phyloP scores from a whole-genome alignment of 92 coral and sea anemone genomes.

The Epizoanthus stellaris region DNA sequence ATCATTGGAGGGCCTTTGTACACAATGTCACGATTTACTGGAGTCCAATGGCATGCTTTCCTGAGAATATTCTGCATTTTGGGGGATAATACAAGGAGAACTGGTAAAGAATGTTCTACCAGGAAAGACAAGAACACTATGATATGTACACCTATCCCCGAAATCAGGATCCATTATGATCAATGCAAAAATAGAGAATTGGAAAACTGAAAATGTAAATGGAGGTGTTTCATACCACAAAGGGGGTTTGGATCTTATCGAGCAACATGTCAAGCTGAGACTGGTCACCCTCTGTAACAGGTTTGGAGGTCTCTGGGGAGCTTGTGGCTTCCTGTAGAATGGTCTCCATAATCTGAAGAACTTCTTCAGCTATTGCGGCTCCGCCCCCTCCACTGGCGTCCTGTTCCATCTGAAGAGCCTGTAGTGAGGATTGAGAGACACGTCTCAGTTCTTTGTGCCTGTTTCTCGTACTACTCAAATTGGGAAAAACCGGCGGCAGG shows the following conservation, averaged over 20 bases:
- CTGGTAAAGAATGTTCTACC: no score
- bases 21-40: no score
- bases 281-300: slow-evolving; percentile 86
- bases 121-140: no score
- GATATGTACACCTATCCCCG: no score
- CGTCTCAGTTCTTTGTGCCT: neutral
- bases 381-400: slow-evolving; percentile 92
- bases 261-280: slow-evolving; percentile 96
- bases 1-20: no score
- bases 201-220: neutral
- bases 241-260: slow-evolving; percentile 94
- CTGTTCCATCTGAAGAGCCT: slow-evolving; percentile 95
- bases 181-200: neutral
- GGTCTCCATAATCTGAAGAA: slow-evolving; percentile 91
- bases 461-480: no score
- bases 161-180: no score
- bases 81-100: no score
- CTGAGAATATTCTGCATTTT: no score
- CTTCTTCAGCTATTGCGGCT: slow-evolving; percentile 94
- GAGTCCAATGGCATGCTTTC: no score
- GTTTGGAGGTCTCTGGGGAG: slow-evolving; percentile 77
- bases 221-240: slow-evolving; percentile 72
- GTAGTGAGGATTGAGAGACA: neutral
- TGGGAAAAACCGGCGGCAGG: no score
- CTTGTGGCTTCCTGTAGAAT: slow-evolving; percentile 90